Base-by-base conservation (phyloP, 2,113 vertebrate genomes). In the Capreolus pygargus region DNA sequence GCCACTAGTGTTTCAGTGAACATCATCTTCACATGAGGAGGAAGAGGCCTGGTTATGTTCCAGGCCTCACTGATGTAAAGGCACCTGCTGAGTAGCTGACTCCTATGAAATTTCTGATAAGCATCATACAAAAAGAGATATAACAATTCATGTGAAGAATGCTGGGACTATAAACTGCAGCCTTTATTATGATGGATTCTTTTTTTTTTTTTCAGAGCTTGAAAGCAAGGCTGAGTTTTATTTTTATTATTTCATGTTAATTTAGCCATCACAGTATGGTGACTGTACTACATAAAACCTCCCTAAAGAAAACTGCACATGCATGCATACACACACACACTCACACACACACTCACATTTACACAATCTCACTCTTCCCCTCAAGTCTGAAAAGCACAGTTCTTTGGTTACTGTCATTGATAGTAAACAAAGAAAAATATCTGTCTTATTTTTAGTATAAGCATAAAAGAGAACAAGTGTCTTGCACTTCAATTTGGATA, bases 331-430 rank as follows among this genome's bases (percentile, higher is more conserved):
- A 70, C 28, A 61, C 28, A 85, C 27, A 57, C 79, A 74, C 5
- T 27, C 13, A 50, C 28, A 33, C 30, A 64, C 61, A n/a, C 14
- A 30, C 47, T 33, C 50, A 70, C 16, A 89, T 47, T 67, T 54
- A 64, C 9, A 85, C 17, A 91, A 50, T 43, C 27, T 57, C 67
- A 23, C 36, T 30, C 28, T 82, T 47, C 19, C 76, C 58, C 33
- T 58, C 50, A 92, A n/a, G 19, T 87, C 6, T 96, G 25, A 52
- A 90, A 88, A 19, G 39, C 57, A 96, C 86, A 94, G 97, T 94
- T 78, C 79, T 94, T 84, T 43, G 64, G 47, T 36, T 39, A 85
- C 9, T 91, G 70, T 45, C 52, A 89, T 5, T 39, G 39, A 86
- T 0, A 45, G 82, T 86, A 64, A 86, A 91, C 54, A 96, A 78